A percentile compares a stretch with the other conserved stretches of the same genome.
phyloP scores from a whole-genome alignment of 2,888 invertebrate genomes.

The Himalopsyche kuldschensis region DNA sequence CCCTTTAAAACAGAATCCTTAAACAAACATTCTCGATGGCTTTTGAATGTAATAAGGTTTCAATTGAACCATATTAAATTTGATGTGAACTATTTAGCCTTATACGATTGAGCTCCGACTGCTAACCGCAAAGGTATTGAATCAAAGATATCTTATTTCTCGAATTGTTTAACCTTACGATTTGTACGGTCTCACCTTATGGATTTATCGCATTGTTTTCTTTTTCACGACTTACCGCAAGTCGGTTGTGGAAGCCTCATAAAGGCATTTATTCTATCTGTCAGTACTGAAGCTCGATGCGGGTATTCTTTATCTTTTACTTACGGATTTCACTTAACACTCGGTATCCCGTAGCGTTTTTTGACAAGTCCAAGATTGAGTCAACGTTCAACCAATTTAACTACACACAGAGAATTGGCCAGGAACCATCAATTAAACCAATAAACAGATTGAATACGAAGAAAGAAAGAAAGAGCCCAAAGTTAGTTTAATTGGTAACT shows the following conservation, averaged over 20 bases:
- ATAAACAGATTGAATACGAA: slow-evolving; percentile 17
- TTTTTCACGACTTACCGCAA: slow-evolving; percentile 19
- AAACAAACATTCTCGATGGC: too few relatives aligned
- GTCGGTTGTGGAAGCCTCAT: slow-evolving; percentile 49
- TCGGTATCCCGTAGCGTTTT: background rate
- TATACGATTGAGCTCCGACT: background rate
- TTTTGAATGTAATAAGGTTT: background rate
- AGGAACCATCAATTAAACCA: slow-evolving; percentile 8
- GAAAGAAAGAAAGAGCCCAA: too few relatives aligned
- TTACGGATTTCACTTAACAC: background rate
- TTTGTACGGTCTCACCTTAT: slow-evolving; percentile 43
- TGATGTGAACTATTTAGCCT: background rate
- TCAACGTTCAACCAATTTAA: background rate
- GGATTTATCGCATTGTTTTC: slow-evolving; percentile 35
- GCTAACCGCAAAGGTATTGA: background rate
- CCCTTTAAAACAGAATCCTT: too few relatives aligned
- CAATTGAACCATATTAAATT: background rate
- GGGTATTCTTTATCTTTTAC: slow-evolving; percentile 22
- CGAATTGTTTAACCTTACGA: slow-evolving; percentile 60
- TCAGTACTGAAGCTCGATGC: background rate
- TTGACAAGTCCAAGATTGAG: background rate
- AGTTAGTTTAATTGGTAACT: too few relatives aligned
- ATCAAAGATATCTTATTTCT: slow-evolving; percentile 57
- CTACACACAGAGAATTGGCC: background rate
- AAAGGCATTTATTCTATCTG: slow-evolving; percentile 41